These are phyloP conservation scores for Doryteuthis pealeii DNA, from an alignment of 1,140 invertebrate genomes.

Conservation along the genomic window DNA sequence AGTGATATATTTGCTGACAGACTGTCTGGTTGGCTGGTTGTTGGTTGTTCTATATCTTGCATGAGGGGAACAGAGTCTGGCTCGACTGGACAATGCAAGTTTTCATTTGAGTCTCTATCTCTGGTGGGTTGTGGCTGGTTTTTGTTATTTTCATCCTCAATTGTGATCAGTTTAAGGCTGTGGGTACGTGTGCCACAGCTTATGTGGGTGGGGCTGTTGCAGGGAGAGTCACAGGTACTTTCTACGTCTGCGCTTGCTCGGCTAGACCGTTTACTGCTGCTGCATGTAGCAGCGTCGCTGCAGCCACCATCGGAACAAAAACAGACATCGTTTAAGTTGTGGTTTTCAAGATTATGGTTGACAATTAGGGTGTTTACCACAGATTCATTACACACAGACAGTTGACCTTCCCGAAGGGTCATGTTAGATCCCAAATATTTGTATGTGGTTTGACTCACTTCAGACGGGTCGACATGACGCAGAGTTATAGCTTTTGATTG, in stretches of 20 bases:
- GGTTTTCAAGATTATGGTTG: constrained; percentile 26
- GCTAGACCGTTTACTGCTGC: constrained; percentile 48
- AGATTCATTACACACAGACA: constrained; percentile 20
- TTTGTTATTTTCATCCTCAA: constrained; percentile 36
- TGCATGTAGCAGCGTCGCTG: constrained; percentile 46
- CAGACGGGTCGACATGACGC: constrained; percentile 24
- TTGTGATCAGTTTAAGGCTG: constrained; percentile 27
- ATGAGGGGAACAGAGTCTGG: constrained; percentile 10
- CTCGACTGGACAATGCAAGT: constrained; percentile 42
- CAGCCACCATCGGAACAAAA: constrained; percentile 57
- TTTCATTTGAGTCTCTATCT: constrained; percentile 55
- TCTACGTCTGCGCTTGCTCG: constrained; percentile 43
- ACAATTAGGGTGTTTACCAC: background rate
- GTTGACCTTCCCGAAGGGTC: constrained; percentile 45
- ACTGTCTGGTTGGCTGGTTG: constrained; percentile 9
- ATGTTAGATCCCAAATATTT: constrained; percentile 49
- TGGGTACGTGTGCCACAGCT: background rate
- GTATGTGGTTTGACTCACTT: constrained; percentile 39
- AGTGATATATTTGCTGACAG: constrained; percentile 22
- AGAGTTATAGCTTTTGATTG: constrained; percentile 30
- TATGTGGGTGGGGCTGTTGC: constrained; percentile 29
- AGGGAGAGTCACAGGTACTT: constrained; percentile 39
- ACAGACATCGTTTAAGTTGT: constrained; percentile 57
- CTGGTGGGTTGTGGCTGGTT: constrained; percentile 30
- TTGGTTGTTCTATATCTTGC: constrained; percentile 4